Percentiles rank a stretch among this genome's conserved stretches.
These are phyloP conservation scores for Chionodraco myersi DNA, from an alignment of 2,113 vertebrate species.

Conservation along the genomic window DNA sequence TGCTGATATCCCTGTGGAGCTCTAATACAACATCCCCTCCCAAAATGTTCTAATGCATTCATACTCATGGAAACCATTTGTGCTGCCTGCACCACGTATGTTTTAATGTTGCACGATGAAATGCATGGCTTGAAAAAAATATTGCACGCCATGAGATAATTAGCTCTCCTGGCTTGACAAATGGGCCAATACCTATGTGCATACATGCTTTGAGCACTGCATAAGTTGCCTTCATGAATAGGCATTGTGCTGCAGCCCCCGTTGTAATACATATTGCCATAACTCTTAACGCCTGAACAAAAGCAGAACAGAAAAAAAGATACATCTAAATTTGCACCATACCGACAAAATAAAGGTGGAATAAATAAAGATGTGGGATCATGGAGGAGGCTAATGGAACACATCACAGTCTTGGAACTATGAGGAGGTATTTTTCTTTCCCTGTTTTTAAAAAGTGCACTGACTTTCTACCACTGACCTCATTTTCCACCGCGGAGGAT, in stretches of 20 bases:
- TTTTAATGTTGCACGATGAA: slow-evolving; percentile 97
- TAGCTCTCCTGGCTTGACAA: slow-evolving; percentile 97
- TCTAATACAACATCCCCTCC: slow-evolving; percentile 94
- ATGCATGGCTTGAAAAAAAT: slow-evolving; percentile 94
- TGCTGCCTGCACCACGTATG: slow-evolving; percentile 93
- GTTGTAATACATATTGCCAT: slow-evolving; percentile 83
- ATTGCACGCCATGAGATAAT: slow-evolving; percentile 93
- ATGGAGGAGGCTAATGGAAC: slow-evolving; percentile 9
- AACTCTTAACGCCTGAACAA: slow-evolving; percentile 60
- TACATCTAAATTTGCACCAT: slow-evolving; percentile 39
- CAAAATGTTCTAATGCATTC: slow-evolving; percentile 99
- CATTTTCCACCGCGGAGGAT: slow-evolving; percentile 44
- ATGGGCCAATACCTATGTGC: slow-evolving; percentile 98
- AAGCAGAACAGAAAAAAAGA: slow-evolving; percentile 37
- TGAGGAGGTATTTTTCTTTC: slow-evolving; percentile 18
- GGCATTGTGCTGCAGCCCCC: slow-evolving; percentile 83
- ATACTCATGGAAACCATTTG: slow-evolving; percentile 94
- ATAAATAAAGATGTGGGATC: slow-evolving; percentile 35
- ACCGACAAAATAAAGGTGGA: slow-evolving; percentile 17
- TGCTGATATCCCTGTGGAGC: slow-evolving; percentile 93
- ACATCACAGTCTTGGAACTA: slow-evolving; percentile 20
- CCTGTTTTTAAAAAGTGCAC: slow-evolving; percentile 26
- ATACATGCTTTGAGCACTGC: slow-evolving; percentile 92
- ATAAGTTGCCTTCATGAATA: slow-evolving; percentile 93
- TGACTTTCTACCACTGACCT: slow-evolving; percentile 45